Evolutionary conservation across 1,140 invertebrate species (phyloP), one percentile per base, ranked within the genome.

Genomic region (Manduca sexta): DNA sequence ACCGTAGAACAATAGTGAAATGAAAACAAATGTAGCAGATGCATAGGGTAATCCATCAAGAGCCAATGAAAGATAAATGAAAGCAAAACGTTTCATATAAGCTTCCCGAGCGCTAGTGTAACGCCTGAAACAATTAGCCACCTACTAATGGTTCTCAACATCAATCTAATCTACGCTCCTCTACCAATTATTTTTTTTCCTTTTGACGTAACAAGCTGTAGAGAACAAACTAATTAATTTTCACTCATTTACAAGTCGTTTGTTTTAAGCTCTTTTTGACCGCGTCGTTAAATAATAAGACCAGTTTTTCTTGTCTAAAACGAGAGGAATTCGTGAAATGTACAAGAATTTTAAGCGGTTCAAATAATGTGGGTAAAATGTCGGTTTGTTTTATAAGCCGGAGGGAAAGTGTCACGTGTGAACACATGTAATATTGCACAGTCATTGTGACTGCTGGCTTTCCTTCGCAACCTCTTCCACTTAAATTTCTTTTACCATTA

Each of bases 191-290:
- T 66, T 66, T 61, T 69, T 69, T 65, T 61, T 48, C 26, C 37
- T 26, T 56, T 45, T 56, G 38, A 58, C 56, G 49, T 52, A 52
- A 52, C 48, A 54, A 48, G 52, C 56, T 55, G 37, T 30, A 46
- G 40, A 49, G 42, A 45, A 59, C 53, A 48, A 63, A 61, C 60
- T 77, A 73, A 74, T 77, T 77, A 73, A 69, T 71, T 70, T 70
- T 69, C 61, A 64, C 56, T 73, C 60, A 74, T 69, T 76, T 67
- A 68, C 62, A 72, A 69, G 63, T 69, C 66, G 60, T 69, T 67
- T 49, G 40, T 34, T 56, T 50, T 47, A 21, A 50, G 48, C 15
- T 35, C 17, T 31, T 42, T 49, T 49, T 37, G 33, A 49, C 43
- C 29, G 35, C 42, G 40, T 45, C 44, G 41, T 48, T 33, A 44